Percentiles rank a stretch among this genome's conserved stretches.
Conservation (phyloP, 2,888 invertebrate genomes). For the Nebria salina region DNA sequence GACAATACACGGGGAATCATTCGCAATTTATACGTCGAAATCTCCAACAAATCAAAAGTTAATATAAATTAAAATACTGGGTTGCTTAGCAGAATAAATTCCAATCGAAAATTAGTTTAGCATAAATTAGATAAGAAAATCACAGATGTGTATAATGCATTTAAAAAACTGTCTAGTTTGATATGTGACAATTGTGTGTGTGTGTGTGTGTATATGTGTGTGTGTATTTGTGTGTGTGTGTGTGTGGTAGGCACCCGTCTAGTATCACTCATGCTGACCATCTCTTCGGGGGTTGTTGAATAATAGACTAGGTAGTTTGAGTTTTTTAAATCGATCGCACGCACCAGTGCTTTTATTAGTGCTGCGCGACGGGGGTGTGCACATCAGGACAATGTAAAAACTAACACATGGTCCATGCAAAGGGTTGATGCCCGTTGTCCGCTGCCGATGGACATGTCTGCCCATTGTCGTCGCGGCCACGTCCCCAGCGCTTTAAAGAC, state of each 20-base stretch:
- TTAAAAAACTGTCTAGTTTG: not conserved
- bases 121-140: not conserved
- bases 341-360: conserved; percentile 50
- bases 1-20: not conserved
- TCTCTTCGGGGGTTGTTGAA: conserved; percentile 3
- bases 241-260: not conserved
- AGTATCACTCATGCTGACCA: conserved; percentile 27
- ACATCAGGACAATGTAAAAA: not conserved
- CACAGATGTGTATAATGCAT: not conserved
- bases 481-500: conserved; percentile 33
- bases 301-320: conserved; percentile 29
- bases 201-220: no score
- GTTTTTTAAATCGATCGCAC: conserved; percentile 52
- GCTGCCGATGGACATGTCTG: conserved; percentile 18
- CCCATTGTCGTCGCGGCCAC: conserved; percentile 22
- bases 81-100: no score
- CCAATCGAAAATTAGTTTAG: no score
- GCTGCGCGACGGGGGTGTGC: conserved; percentile 33
- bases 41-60: no score
- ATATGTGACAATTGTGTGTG: not conserved
- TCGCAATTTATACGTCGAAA: no score
- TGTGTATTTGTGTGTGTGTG: not conserved
- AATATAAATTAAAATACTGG: no score
- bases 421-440: conserved; percentile 18
- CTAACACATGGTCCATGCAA: not conserved